Conservation (phyloP, 2,797 vertebrate species). For the Acrossocheilus wenchowensis region DNA sequence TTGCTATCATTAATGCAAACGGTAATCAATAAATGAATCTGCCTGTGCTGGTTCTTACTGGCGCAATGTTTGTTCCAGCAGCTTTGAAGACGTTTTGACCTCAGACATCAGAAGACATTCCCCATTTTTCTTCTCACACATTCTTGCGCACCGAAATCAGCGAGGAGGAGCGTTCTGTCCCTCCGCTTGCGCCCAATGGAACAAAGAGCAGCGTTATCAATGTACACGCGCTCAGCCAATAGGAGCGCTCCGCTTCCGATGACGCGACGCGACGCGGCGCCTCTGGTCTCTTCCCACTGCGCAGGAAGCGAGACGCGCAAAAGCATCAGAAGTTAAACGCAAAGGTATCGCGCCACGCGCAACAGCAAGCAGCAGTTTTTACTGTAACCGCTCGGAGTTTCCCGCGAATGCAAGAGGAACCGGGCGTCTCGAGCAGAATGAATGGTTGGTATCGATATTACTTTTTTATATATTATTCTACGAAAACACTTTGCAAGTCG, state of each 20-base stretch:
- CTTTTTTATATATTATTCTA: constrained; percentile 1
- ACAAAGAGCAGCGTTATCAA: constrained; percentile 80
- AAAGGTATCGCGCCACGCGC: not conserved
- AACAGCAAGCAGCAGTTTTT: constrained; percentile 27
- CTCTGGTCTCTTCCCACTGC: constrained; percentile 79
- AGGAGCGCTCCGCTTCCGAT: constrained; percentile 63
- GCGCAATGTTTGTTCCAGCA: not conserved
- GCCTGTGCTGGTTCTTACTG: not conserved
- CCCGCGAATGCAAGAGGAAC: constrained; percentile 28
- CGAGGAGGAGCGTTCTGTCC: constrained; percentile 81
- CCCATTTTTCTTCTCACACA: constrained; percentile 71
- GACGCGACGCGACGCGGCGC: constrained; percentile 87
- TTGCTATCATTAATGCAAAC: not conserved
- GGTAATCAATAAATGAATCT: not conserved
- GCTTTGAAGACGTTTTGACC: constrained; percentile 19
- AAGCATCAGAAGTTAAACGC: constrained; percentile 43
- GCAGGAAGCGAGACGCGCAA: constrained; percentile 76
- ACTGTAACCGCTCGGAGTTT: constrained; percentile 56
- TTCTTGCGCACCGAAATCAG: constrained; percentile 80
- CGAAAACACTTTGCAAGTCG: not conserved
- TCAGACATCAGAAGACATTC: constrained; percentile 18
- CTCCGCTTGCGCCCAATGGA: constrained; percentile 81
- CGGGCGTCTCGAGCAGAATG: constrained; percentile 25
- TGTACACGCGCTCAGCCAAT: constrained; percentile 82
- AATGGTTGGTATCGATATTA: constrained; percentile 56